Conservation (phyloP, 2,113 vertebrate genomes). For the Salvelinus fontinalis region DNA sequence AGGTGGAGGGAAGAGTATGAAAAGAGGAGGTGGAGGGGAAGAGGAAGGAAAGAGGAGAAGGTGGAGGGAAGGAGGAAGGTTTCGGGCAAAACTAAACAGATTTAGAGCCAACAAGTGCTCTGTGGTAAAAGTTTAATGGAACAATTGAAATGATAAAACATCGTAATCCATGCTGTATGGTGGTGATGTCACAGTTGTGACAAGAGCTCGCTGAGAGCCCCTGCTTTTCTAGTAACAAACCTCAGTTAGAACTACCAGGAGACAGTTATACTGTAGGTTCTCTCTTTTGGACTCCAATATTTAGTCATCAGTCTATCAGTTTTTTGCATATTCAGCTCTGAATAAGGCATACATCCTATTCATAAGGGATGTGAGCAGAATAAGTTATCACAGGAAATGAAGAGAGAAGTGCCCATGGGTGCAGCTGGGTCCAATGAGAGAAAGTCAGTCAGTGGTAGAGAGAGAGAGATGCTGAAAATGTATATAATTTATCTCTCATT, state of each 20-base stretch:
- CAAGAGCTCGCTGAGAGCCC: background rate
- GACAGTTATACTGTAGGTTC: background rate
- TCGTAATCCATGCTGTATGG: conserved; percentile 10
- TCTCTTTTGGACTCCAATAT: background rate
- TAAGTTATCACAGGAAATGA: conserved; percentile 15
- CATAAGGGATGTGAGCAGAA: conserved; percentile 8
- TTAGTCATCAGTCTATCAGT: too few relatives aligned
- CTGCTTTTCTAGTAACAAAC: background rate
- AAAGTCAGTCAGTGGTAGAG: conserved; percentile 4
- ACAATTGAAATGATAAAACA: conserved; percentile 60
- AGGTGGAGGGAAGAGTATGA: too few relatives aligned
- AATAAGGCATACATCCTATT: background rate
- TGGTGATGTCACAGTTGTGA: background rate
- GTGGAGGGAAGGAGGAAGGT: background rate
- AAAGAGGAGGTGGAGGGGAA: too few relatives aligned
- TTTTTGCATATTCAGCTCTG: background rate
- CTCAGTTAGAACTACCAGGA: background rate
- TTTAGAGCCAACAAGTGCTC: conserved; percentile 73
- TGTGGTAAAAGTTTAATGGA: conserved; percentile 75
- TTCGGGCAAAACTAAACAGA: conserved; percentile 68
- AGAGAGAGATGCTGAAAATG: conserved; percentile 14
- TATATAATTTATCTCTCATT: conserved; percentile 24
- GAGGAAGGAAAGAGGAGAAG: too few relatives aligned
- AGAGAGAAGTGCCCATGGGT: conserved; percentile 12
- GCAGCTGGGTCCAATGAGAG: conserved; percentile 8